These are phyloP conservation scores for Oxyura jamaicensis DNA, from an alignment of 2,113 vertebrate species.

Conservation along the genomic window DNA sequence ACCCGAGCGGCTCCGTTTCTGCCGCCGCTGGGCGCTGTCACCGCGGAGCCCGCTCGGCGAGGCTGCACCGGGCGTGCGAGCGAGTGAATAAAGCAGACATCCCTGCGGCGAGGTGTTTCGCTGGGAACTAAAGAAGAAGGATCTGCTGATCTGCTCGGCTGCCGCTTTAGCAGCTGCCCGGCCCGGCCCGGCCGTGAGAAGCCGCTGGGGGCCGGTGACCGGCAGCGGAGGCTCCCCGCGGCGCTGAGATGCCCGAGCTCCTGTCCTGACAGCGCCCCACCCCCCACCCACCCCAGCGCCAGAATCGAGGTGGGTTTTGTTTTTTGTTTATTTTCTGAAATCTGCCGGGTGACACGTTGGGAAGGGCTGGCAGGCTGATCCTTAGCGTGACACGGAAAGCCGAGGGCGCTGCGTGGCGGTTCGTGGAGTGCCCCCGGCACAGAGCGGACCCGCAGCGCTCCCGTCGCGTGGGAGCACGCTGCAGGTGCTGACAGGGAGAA, in stretches of 20 bases:
- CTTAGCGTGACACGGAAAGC: background rate
- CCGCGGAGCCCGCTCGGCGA: accelerated
- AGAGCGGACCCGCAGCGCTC: background rate
- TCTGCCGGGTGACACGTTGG: accelerated
- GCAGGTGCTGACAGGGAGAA: background rate
- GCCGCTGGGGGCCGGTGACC: no score
- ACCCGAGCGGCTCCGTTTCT: no score
- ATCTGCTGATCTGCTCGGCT: accelerated
- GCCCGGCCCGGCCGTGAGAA: no score
- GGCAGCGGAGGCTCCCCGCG: no score
- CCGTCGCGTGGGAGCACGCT: background rate
- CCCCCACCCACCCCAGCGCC: background rate
- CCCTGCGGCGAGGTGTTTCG: no score
- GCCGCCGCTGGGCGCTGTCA: accelerated
- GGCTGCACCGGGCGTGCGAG: accelerated
- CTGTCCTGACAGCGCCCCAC: background rate
- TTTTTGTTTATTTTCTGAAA: background rate
- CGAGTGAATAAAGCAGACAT: no score
- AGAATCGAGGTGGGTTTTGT: background rate
- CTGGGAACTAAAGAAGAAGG: background rate
- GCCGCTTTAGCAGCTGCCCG: background rate
- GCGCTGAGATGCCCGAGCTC: background rate
- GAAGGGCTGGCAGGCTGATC: background rate
- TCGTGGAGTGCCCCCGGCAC: background rate
- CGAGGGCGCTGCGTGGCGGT: background rate